A percentile compares a stretch with the other conserved stretches of the same genome.
phyloP scores from a whole-genome alignment of 2,113 vertebrate species.

The Osmerus mordax region DNA sequence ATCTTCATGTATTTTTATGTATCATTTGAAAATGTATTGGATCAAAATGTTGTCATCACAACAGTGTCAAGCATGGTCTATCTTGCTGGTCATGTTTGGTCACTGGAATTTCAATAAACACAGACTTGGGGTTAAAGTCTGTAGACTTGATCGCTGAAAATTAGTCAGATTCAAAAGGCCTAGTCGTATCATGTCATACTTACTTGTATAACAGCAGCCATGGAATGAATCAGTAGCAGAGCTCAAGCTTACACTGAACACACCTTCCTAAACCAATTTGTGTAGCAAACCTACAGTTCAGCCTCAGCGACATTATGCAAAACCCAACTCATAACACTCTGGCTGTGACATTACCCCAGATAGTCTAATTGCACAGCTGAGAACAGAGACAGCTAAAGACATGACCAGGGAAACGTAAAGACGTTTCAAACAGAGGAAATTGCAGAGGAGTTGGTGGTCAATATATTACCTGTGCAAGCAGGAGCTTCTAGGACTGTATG shows the following conservation, averaged over 20 bases:
- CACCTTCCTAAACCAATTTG: too few species aligned
- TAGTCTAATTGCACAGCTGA: too few species aligned
- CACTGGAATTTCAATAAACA: background rate
- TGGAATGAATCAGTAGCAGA: too few species aligned
- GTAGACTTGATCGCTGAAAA: background rate
- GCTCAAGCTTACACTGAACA: too few species aligned
- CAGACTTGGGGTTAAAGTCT: background rate
- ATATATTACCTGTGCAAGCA: slow-evolving; percentile 61
- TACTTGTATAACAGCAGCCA: too few species aligned
- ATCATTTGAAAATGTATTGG: background rate
- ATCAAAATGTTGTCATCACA: background rate
- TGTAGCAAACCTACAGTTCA: too few species aligned
- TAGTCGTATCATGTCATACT: background rate
- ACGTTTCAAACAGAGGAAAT: background rate
- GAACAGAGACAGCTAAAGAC: too few species aligned
- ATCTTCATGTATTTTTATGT: too few species aligned
- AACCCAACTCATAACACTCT: too few species aligned
- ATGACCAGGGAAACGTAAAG: background rate
- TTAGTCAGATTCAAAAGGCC: background rate
- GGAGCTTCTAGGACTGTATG: slow-evolving; percentile 43
- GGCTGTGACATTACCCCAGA: too few species aligned
- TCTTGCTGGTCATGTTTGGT: background rate
- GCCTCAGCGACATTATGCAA: too few species aligned
- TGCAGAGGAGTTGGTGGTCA: slow-evolving; percentile 2
- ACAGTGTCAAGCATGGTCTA: slow-evolving; percentile 47